Evolutionary conservation across 1,140 invertebrate species (phyloP).

Genomic region (Oryzaephilus surinamensis): DNA sequence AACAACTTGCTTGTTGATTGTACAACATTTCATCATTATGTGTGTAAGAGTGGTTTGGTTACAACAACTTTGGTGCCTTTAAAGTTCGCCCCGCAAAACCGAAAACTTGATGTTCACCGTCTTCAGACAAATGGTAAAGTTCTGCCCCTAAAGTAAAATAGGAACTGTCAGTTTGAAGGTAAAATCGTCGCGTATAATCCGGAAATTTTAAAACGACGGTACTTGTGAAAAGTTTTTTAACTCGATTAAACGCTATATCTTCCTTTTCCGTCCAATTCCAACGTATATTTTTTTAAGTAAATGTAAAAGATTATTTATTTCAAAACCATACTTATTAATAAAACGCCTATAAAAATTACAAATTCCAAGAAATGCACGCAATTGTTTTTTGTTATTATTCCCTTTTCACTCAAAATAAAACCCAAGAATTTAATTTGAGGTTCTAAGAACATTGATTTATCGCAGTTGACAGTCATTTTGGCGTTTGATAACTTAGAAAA

Average conservation of each 20-base stretch:
- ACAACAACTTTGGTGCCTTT: constrained; percentile 18
- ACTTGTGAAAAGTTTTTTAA: constrained; percentile 14
- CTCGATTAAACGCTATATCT: constrained; percentile 3
- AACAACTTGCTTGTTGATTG: too few species aligned
- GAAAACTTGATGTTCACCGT: constrained; percentile 8
- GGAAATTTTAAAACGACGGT: constrained; percentile 20
- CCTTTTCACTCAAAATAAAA: constrained; percentile 23
- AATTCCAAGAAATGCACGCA: constrained; percentile 31
- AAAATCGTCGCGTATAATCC: constrained; percentile 17
- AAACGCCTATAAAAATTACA: constrained; percentile 34
- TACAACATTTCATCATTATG: too few species aligned
- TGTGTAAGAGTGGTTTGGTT: too few species aligned
- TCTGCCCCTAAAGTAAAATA: constrained; percentile 17
- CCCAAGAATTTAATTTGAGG: constrained; percentile 25
- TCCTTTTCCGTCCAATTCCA: constrained; percentile 6
- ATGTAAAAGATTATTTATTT: constrained; percentile 19
- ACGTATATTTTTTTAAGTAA: constrained; percentile 19
- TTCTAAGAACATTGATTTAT: constrained; percentile 24
- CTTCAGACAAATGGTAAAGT: constrained; percentile 16
- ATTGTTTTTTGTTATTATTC: constrained; percentile 27
- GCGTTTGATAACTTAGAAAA: constrained; percentile 14
- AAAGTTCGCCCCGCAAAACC: constrained; percentile 18
- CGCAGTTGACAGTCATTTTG: constrained; percentile 20
- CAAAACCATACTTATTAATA: constrained; percentile 15
- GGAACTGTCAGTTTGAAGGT: constrained; percentile 26